Percentiles rank a stretch among this genome's conserved stretches.
phyloP scores from a whole-genome alignment of 2,888 invertebrate species.

The Cheilosia pagana region DNA sequence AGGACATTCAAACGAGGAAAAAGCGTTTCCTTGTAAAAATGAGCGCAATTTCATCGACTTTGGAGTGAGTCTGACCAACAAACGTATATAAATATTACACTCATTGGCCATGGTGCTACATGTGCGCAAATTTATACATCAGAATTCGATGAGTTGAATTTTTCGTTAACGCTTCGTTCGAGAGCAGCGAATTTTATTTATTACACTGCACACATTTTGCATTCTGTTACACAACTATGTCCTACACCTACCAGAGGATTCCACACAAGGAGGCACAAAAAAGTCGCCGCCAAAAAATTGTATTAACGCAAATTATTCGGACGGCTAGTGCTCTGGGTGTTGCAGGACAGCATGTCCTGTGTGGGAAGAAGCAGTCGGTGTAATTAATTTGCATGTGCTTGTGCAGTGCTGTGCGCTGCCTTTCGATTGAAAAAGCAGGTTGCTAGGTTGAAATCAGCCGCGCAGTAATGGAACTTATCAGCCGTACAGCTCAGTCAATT shows the following conservation, averaged over 20 bases:
- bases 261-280: slow-evolving; percentile 3
- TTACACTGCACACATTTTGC: slow-evolving; percentile 68
- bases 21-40: slow-evolving; percentile 39
- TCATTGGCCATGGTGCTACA: slow-evolving; percentile 17
- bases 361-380: slow-evolving; percentile 41
- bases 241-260: slow-evolving; percentile 33
- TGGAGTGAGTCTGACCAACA: background rate
- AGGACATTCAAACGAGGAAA: slow-evolving; percentile 10
- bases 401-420: slow-evolving; percentile 36
- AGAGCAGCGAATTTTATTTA: slow-evolving; percentile 64
- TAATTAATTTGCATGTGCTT: slow-evolving; percentile 70
- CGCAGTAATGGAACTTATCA: slow-evolving; percentile 68
- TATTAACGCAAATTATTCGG: slow-evolving; percentile 73
- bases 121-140: slow-evolving; percentile 59
- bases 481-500: slow-evolving; percentile 66
- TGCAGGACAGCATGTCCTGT: slow-evolving; percentile 28
- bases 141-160: slow-evolving; percentile 60
- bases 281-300: slow-evolving; percentile 53
- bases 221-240: slow-evolving; percentile 66
- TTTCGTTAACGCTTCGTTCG: slow-evolving; percentile 22
- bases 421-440: slow-evolving; percentile 42
- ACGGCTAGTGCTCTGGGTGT: slow-evolving; percentile 38
- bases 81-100: too few species aligned
- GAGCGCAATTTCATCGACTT: slow-evolving; percentile 22
- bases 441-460: slow-evolving; percentile 51